Evolutionary conservation across 2,113 vertebrate species (phyloP).

Genomic region (Tetraodon nigroviridis): DNA sequence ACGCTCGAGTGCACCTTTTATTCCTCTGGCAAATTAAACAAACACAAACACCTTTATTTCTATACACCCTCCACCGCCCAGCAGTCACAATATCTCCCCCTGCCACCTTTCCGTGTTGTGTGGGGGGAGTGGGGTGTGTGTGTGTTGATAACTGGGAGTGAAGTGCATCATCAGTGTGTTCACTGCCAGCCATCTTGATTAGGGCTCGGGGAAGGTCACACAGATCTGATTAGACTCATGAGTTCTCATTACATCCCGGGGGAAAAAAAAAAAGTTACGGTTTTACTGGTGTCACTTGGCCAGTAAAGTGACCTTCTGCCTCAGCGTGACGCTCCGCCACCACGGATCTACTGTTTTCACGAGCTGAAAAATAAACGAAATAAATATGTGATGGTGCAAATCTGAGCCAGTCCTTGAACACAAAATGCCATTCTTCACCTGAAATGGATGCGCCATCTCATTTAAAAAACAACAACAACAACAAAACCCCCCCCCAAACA

Average conservation of each 20-base stretch:
- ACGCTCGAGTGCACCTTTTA: neutral
- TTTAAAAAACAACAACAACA: slow-evolving; percentile 44
- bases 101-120: slow-evolving; percentile 44
- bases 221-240: slow-evolving; percentile 71
- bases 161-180: slow-evolving; percentile 72
- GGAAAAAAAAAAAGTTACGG: slow-evolving; percentile 34
- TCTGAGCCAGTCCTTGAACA: slow-evolving; percentile 30
- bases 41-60: slow-evolving; percentile 25
- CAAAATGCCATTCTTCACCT: slow-evolving; percentile 47
- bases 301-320: slow-evolving; percentile 17
- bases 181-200: slow-evolving; percentile 69
- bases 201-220: slow-evolving; percentile 64
- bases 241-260: slow-evolving; percentile 64
- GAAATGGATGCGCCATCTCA: slow-evolving; percentile 44
- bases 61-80: slow-evolving; percentile 23
- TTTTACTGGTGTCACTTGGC: slow-evolving; percentile 41
- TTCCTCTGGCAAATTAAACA: neutral
- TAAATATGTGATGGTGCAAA: slow-evolving; percentile 37
- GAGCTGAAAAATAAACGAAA: slow-evolving; percentile 13
- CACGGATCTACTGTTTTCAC: slow-evolving; percentile 43
- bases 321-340: neutral
- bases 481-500: neutral
- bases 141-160: slow-evolving; percentile 66
- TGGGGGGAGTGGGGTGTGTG: slow-evolving; percentile 43
- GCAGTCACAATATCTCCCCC: slow-evolving; percentile 27